phyloP scores from a whole-genome alignment of 1,140 invertebrate species.

The Lordiphosa stackelbergi region DNA sequence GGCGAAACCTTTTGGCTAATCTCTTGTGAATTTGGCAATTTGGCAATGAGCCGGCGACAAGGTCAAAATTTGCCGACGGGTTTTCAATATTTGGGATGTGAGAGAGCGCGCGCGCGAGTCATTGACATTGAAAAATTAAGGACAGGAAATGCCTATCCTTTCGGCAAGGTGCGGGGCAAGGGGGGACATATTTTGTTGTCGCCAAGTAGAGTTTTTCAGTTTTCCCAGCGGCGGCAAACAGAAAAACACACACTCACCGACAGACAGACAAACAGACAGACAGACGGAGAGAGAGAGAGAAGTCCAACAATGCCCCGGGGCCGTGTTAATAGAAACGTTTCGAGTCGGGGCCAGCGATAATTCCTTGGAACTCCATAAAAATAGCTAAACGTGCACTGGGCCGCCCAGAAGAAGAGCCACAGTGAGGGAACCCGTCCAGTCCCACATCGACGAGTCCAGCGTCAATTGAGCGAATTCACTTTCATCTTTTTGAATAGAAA shows the following conservation, averaged over 20 bases:
- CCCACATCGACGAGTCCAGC: conserved; percentile 3
- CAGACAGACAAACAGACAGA: not conserved
- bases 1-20: conserved; percentile 28
- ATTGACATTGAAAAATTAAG: conserved; percentile 36
- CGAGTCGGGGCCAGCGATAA: conserved; percentile 34
- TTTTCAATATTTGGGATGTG: no score
- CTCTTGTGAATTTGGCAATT: conserved; percentile 14
- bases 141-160: conserved; percentile 41
- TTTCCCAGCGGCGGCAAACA: conserved; percentile 38
- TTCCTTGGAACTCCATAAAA: conserved; percentile 71
- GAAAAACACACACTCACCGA: not conserved
- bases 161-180: not conserved
- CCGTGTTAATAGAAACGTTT: conserved; percentile 68
- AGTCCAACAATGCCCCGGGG: conserved; percentile 31
- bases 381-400: conserved; percentile 67
- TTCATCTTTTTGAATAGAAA: conserved; percentile 68
- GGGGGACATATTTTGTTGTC: conserved; percentile 2
- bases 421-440: conserved; percentile 2
- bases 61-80: conserved; percentile 6
- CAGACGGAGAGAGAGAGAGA: not conserved
- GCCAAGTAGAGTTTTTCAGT: conserved; percentile 4
- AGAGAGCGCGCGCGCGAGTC: not conserved
- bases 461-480: conserved; percentile 50
- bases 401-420: conserved; percentile 52
- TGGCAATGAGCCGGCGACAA: conserved; percentile 35